phyloP scores from a whole-genome alignment of 23 tunicate species.

The Halocynthia roretzi region DNA sequence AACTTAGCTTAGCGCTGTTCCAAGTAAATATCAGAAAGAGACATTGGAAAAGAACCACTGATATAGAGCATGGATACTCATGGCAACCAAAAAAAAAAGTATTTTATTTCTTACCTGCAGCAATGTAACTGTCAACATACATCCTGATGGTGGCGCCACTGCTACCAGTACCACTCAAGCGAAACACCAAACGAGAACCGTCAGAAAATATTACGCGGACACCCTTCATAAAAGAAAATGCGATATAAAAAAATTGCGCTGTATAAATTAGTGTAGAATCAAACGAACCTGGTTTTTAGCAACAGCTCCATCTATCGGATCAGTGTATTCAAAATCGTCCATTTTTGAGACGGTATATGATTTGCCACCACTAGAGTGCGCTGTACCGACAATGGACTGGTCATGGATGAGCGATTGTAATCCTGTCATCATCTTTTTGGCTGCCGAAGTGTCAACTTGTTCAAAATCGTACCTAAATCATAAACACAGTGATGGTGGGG shows the following conservation, averaged over 20 bases:
- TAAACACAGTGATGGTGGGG: neutral
- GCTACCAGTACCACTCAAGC: conserved; percentile 95
- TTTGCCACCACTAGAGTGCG: conserved; percentile 39
- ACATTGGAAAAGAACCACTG: no score
- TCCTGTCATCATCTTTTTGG: conserved; percentile 61
- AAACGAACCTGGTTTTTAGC: conserved; percentile 50
- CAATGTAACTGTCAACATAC: conserved; percentile 79
- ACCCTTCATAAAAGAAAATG: conserved; percentile 29
- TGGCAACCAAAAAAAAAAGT: no score
- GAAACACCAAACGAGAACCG: conserved; percentile 80
- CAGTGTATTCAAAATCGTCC: conserved; percentile 83
- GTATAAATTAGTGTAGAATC: neutral
- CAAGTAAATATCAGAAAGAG: no score
- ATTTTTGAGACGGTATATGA: conserved; percentile 46
- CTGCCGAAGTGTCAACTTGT: conserved; percentile 72
- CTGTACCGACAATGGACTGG: conserved; percentile 43
- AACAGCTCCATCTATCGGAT: conserved; percentile 73
- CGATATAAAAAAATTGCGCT: neutral
- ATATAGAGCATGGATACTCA: no score
- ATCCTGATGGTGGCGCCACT: conserved; percentile 98
- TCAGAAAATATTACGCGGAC: conserved; percentile 75
- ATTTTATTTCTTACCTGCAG: conserved; percentile 7
- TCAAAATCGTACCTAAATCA: conserved; percentile 60
- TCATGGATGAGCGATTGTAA: conserved; percentile 33
- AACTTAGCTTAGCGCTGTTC: no score